phyloP scores from a whole-genome alignment of 1,140 invertebrate genomes.

The Diorhabda elongata region DNA sequence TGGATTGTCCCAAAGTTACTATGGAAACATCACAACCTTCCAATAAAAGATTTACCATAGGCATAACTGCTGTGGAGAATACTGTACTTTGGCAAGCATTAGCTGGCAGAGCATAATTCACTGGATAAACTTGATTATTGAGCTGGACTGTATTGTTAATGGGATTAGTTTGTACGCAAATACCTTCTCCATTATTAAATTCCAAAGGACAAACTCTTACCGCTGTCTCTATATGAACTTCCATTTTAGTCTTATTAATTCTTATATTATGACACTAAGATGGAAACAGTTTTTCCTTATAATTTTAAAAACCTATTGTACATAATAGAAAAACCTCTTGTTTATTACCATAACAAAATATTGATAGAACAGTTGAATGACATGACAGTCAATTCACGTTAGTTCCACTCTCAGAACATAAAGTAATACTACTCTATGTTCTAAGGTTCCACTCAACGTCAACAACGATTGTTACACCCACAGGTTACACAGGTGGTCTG shows the following conservation, averaged over 20 bases:
- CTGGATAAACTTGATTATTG: slow-evolving; percentile 54
- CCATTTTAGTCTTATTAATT: slow-evolving; percentile 28
- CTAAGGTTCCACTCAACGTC: no score
- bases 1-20: slow-evolving; percentile 72
- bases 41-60: slow-evolving; percentile 58
- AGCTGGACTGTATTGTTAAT: slow-evolving; percentile 55
- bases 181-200: slow-evolving; percentile 42
- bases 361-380: no score
- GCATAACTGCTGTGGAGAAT: slow-evolving; percentile 48
- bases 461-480: no score
- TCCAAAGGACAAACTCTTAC: slow-evolving; percentile 38
- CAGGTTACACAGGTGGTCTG: no score
- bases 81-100: slow-evolving; percentile 51
- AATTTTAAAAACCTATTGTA: no score
- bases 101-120: slow-evolving; percentile 58
- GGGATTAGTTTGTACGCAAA: slow-evolving; percentile 53
- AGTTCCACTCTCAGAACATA: no score
- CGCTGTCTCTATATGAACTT: slow-evolving; percentile 43
- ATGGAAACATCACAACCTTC: slow-evolving; percentile 71
- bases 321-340: no score
- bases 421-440: no score
- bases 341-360: no score
- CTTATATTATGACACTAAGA: no score
- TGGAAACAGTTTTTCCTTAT: no score
- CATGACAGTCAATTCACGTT: no score